These are phyloP conservation scores for Porites divaricata DNA, from an alignment of 92 coral and sea anemone species.

Conservation along the genomic window DNA sequence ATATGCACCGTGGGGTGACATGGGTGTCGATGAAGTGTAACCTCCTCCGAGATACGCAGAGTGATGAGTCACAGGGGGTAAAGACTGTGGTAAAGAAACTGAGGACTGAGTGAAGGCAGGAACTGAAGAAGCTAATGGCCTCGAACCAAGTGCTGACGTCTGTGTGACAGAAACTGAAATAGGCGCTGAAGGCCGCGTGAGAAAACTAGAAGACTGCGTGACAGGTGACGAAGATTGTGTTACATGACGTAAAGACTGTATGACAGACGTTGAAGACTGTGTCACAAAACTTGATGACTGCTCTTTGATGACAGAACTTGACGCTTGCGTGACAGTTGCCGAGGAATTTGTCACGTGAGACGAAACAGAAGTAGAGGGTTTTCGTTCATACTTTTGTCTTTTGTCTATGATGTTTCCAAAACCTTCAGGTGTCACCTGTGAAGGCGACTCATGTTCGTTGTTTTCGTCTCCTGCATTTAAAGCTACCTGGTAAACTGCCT, in stretches of 20 bases:
- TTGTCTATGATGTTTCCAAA: not conserved
- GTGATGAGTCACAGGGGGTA: no score
- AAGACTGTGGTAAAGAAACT: not conserved
- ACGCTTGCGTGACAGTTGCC: not conserved
- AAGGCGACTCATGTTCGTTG: not conserved
- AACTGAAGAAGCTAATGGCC: not conserved
- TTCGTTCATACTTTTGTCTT: not conserved
- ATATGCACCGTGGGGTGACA: not conserved
- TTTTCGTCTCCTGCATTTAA: not conserved
- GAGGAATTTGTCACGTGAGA: no score
- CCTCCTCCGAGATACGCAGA: no score
- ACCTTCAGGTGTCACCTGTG: not conserved
- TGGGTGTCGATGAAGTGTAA: no score
- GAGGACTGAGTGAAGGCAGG: not conserved
- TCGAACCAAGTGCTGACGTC: not conserved
- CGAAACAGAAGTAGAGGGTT: not conserved
- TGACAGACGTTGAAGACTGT: not conserved
- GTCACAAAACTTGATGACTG: not conserved
- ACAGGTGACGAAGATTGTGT: not conserved
- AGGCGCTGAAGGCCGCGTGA: not conserved
- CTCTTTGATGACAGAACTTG: not conserved
- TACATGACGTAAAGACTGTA: not conserved
- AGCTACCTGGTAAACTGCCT: slow-evolving; percentile 26
- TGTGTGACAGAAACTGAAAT: not conserved
- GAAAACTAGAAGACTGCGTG: not conserved